Evolutionary conservation across 2,113 vertebrate genomes (phyloP), one percentile per base, ranked within the genome.

Genomic region (Gobiocypris rarus): DNA sequence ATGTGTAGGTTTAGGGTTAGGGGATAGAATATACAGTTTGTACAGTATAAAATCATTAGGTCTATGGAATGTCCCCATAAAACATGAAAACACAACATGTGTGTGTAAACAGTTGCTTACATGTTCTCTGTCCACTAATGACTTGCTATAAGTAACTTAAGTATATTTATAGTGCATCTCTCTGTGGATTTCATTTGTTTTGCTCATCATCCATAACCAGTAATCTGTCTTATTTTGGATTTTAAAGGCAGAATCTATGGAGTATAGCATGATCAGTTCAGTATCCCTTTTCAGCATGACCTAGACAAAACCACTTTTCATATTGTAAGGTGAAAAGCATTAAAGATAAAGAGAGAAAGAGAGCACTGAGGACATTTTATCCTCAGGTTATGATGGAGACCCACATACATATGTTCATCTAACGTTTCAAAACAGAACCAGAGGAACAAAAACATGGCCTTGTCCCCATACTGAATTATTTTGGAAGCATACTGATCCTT

Each of bases 381-480:
- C 84, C 83, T 38, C 75, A 38, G 84, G 81, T 75, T 77, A 56
- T 63, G 63, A 81, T 58, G 24, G 19, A 69, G 70, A 58, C 34
- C 61, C 75, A 76, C 87, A 75, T 48, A 81, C 71, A 81, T 81
- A 71, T 84, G 63, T 86, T 86, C 58, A 83, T 73, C 45, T 59
- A 75, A 56, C 52, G 34, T 80, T 83, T 80, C 48, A 83, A 34
- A 85, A 83, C 34, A 78, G 1, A 31, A 83, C 71, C 41, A 11
- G 24, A 87, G 78, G 50, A 84, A 82, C 82, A 61, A 87, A 70
- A 82, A 75, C 79, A 61, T 79, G 69, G 75, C 58, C 38, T 26
- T 65, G 56, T 45, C n/a, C 75, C 63, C 38, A 74, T 52, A 22
- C 58, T 61, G 19, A 34, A 83, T 58, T 52, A 83, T 59, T 83